A percentile compares a stretch with the other conserved stretches of the same genome.
Evolutionary conservation across 2,888 invertebrate species (phyloP).

Genomic region (Agapostemon virescens): DNA sequence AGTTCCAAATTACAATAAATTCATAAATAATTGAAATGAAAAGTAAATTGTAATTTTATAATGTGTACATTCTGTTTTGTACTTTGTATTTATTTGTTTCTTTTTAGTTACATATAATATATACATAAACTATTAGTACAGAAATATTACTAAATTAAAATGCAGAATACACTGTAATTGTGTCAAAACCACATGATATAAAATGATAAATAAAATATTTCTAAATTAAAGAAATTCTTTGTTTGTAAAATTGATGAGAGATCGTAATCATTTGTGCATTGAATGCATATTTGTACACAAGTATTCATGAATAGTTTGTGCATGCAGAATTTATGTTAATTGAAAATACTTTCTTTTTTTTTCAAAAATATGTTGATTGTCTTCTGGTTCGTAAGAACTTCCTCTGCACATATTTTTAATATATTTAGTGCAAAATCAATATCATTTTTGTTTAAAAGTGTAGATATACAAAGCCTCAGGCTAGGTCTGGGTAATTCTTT

Average conservation of each 20-base stretch:
- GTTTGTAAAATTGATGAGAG: not conserved
- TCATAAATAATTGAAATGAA: not conserved
- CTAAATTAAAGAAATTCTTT: conserved; percentile 7
- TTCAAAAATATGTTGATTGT: conserved; percentile 28
- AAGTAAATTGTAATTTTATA: conserved; percentile 13
- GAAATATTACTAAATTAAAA: conserved; percentile 4
- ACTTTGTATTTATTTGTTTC: conserved; percentile 37
- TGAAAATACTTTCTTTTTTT: not conserved
- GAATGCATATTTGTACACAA: conserved; percentile 6
- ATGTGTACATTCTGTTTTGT: conserved; percentile 26
- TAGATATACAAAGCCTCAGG: conserved; percentile 87
- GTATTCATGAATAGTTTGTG: conserved; percentile 10
- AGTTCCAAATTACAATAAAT: conserved; percentile 7
- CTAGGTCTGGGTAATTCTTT: conserved; percentile 86
- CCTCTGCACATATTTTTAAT: conserved; percentile 79
- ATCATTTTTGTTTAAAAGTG: conserved; percentile 84
- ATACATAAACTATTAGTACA: conserved; percentile 19
- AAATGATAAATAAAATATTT: conserved; percentile 24
- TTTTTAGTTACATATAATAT: conserved; percentile 21
- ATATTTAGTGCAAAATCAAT: conserved; percentile 81
- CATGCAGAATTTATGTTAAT: conserved; percentile 13
- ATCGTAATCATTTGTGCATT: conserved; percentile 18
- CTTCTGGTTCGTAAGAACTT: conserved; percentile 70
- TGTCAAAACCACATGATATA: conserved; percentile 11
- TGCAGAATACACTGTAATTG: conserved; percentile 30